phyloP scores from a whole-genome alignment of 2,888 invertebrate species.

The Lycophotia porphyrea region DNA sequence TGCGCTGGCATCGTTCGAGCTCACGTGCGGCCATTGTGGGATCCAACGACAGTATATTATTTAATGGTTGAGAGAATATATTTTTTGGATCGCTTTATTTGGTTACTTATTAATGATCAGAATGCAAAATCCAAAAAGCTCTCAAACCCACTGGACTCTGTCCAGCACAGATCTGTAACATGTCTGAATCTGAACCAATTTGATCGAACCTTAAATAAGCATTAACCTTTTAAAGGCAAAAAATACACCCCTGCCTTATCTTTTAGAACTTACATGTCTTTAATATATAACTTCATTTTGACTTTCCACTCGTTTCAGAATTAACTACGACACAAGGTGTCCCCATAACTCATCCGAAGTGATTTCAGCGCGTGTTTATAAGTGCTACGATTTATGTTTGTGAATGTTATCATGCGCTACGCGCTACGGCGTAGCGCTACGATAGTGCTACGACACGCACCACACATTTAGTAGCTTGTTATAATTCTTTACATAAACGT shows the following conservation, averaged over 20 bases:
- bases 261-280: neutral
- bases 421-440: slow-evolving; percentile 64
- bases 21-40: neutral
- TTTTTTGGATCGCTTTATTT: neutral
- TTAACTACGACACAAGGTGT: slow-evolving; percentile 34
- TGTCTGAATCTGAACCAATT: too few relatives aligned
- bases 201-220: neutral
- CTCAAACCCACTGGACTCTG: neutral
- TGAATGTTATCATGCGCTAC: slow-evolving; percentile 57
- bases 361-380: slow-evolving; percentile 63
- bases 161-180: neutral
- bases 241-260: neutral
- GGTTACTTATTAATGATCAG: neutral
- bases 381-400: slow-evolving; percentile 62
- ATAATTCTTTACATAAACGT: slow-evolving; percentile 46
- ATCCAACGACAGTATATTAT: slow-evolving; percentile 5
- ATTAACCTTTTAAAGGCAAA: neutral
- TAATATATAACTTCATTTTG: neutral
- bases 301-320: slow-evolving; percentile 4
- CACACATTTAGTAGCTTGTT: slow-evolving; percentile 45
- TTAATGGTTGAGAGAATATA: neutral
- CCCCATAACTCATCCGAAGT: slow-evolving; percentile 49
- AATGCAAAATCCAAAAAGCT: neutral
- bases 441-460: slow-evolving; percentile 61
- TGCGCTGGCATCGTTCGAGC: slow-evolving; percentile 15